A percentile compares a stretch with the other conserved stretches of the same genome.
These are phyloP conservation scores for Dasypogon diadema DNA, from an alignment of 2,888 invertebrate species.

Conservation along the genomic window DNA sequence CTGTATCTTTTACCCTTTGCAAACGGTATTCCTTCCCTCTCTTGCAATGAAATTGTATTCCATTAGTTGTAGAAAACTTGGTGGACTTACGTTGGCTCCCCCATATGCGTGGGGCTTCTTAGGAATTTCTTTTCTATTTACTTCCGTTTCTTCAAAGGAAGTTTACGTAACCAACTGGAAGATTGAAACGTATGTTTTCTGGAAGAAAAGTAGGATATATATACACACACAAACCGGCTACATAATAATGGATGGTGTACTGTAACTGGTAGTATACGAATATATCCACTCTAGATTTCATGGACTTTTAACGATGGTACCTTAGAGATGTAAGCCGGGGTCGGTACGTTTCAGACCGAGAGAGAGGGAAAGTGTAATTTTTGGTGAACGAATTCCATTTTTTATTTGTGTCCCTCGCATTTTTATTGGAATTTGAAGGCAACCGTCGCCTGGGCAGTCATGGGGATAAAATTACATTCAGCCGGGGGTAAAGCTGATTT, in stretches of 20 bases:
- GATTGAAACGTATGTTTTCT: constrained; percentile 53
- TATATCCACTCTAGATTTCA: constrained; percentile 32
- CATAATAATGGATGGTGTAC: constrained; percentile 13
- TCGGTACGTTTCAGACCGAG: background rate
- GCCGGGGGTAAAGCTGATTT: constrained; percentile 49
- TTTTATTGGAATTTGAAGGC: constrained; percentile 45
- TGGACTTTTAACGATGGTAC: constrained; percentile 45
- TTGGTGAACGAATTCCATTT: constrained; percentile 54
- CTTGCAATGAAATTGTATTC: background rate
- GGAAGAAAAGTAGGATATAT: constrained; percentile 6
- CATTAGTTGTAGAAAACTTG: constrained; percentile 18
- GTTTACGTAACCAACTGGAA: constrained; percentile 53
- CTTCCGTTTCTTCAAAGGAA: constrained; percentile 47
- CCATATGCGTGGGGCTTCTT: constrained; percentile 30
- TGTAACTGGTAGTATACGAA: background rate
- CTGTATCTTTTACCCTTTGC: constrained; percentile 33
- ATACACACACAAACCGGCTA: background rate
- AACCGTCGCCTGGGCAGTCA: constrained; percentile 44
- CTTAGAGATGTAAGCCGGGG: constrained; percentile 10
- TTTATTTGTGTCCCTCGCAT: constrained; percentile 52
- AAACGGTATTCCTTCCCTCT: background rate
- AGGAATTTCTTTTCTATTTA: constrained; percentile 45
- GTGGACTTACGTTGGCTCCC: constrained; percentile 8
- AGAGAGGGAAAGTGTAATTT: constrained; percentile 46
- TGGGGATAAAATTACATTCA: constrained; percentile 50